These are phyloP conservation scores for Cyclopterus lumpus DNA, from an alignment of 2,797 vertebrate genomes.

Conservation along the genomic window DNA sequence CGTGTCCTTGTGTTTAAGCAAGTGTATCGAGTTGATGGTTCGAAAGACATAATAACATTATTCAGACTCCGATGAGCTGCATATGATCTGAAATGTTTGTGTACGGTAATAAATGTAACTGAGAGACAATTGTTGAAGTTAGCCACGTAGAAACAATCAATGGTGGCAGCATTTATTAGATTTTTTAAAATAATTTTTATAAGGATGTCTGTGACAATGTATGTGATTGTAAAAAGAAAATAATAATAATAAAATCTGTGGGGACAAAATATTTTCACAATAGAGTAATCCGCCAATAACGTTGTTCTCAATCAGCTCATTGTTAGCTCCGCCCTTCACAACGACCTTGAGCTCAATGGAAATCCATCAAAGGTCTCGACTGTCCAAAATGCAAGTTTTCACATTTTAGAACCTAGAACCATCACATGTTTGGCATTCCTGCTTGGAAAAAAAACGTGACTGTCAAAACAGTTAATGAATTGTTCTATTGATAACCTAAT, in stretches of 20 bases:
- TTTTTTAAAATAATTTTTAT: background rate
- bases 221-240: background rate
- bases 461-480: too few species aligned
- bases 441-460: background rate
- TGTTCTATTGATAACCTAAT: too few species aligned
- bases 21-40: background rate
- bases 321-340: background rate
- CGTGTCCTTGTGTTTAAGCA: background rate
- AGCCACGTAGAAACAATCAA: background rate
- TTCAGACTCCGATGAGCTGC: background rate
- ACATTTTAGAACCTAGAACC: background rate
- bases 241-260: too few species aligned
- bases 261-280: too few species aligned
- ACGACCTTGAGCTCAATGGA: background rate
- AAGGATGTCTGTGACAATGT: background rate
- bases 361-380: background rate
- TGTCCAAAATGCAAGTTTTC: background rate
- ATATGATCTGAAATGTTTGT: background rate
- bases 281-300: background rate
- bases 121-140: background rate
- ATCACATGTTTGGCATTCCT: background rate
- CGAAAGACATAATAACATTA: constrained; percentile 4
- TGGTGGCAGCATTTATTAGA: background rate
- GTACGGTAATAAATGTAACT: background rate
- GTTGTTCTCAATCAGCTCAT: too few species aligned